Conservation (phyloP, 1,140 invertebrate genomes). For the Neelides sp. region DNA sequence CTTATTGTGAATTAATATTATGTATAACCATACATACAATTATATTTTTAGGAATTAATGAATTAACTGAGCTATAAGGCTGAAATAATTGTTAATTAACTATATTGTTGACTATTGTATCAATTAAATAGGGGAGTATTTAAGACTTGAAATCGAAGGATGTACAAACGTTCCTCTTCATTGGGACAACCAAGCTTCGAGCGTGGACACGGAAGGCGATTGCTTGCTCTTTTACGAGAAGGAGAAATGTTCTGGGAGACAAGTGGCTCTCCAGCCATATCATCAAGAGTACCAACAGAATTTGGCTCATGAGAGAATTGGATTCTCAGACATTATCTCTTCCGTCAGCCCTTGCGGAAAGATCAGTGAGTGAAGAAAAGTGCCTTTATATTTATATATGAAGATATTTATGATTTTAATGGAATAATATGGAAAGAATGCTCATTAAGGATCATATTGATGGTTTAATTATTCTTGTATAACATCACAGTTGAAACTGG, state of each 20-base stretch:
- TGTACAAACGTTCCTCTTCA: constrained; percentile 27
- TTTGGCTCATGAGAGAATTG: constrained; percentile 10
- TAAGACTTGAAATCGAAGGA: constrained; percentile 22
- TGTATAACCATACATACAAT: too few species aligned
- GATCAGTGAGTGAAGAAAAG: constrained; percentile 17
- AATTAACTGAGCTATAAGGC: too few species aligned
- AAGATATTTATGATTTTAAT: too few species aligned
- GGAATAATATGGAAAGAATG: too few species aligned
- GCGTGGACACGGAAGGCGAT: constrained; percentile 22
- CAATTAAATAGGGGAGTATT: constrained; percentile 16
- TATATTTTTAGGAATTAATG: too few species aligned
- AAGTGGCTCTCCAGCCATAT: constrained; percentile 23
- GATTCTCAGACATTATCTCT: constrained; percentile 22
- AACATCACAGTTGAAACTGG: background rate
- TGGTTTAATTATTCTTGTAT: too few species aligned
- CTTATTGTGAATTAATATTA: too few species aligned
- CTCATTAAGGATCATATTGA: too few species aligned
- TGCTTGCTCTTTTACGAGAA: constrained; percentile 23
- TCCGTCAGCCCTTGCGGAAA: constrained; percentile 24
- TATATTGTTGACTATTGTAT: background rate
- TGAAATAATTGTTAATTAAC: too few species aligned
- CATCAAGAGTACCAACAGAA: constrained; percentile 26
- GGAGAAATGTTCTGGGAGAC: constrained; percentile 22
- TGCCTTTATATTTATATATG: too few species aligned
- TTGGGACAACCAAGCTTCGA: constrained; percentile 20